Evolutionary conservation across 2,113 vertebrate genomes (phyloP), one percentile per base, ranked within the genome.

Genomic region (Pomatostomus ruficeps): DNA sequence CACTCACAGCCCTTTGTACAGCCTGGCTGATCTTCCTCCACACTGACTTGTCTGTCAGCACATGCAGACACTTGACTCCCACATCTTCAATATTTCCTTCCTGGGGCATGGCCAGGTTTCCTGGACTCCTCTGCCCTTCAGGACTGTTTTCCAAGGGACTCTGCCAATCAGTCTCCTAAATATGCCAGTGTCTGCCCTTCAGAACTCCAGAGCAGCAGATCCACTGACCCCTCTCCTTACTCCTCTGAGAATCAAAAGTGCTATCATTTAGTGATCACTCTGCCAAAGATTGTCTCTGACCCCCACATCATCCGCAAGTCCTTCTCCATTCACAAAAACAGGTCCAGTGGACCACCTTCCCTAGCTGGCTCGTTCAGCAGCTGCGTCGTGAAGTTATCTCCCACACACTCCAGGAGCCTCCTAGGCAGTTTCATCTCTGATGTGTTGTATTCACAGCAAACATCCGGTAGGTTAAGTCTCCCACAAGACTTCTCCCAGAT

Each of bases 21-120:
- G 18, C 14, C 54, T 45, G 38, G 19, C 23, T 75, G 20, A 35
- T 31, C 35, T 77, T 52, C 38, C 23, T 61, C 38, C 28, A 12
- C 3, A 6, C 3, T 51, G 61, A 43, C 18, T 28, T 26, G 5
- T 51, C 33, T 33, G 68, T 59, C 54, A 68, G 22, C 18, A 68
- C 33, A 23, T 15, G 12, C 1, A 0, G 10, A 52, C 26, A 33
- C 9, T 8, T 3, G 3, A 19, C 7, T 61, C 28, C 46, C 2
- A 0, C 19, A 24, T 15, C 12, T 40, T 70, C 46, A 52, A 13
- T 23, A 29, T 68, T 70, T 52, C 22, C 43, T 70, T 70, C 12
- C n/a, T 54, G 40, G n/a, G 46, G 13, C 29, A 62, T n/a, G 8
- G 21, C 46, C 46, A 5, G 10, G 10, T 12, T 54, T 62, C 12